Evolutionary conservation across 2,888 invertebrate genomes (phyloP).

Genomic region (Serripes groenlandicus): DNA sequence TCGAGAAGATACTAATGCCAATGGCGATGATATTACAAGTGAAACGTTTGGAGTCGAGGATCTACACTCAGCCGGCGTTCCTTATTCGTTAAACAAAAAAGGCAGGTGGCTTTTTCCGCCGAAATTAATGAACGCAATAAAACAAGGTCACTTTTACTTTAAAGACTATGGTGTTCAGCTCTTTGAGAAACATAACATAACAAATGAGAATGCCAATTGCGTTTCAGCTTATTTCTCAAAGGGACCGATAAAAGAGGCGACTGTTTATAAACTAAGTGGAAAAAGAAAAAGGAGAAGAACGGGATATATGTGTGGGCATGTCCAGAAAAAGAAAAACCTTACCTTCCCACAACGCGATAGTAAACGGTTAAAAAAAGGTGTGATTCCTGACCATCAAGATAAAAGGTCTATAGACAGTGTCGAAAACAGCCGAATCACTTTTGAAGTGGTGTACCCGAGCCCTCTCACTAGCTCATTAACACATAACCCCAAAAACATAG

Average conservation of each 20-base stretch:
- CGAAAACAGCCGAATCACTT: conserved; percentile 45
- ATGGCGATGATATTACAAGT: neutral
- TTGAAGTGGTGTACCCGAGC: conserved; percentile 67
- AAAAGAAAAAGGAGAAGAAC: conserved; percentile 17
- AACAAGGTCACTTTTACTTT: conserved; percentile 31
- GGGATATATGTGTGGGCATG: conserved; percentile 58
- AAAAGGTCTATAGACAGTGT: neutral
- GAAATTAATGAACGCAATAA: conserved; percentile 63
- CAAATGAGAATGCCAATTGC: conserved; percentile 57
- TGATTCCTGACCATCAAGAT: neutral
- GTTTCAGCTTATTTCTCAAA: conserved; percentile 56
- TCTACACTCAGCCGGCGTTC: conserved; percentile 51
- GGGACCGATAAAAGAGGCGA: neutral
- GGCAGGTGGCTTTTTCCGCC: conserved; percentile 75
- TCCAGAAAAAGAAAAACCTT: conserved; percentile 32
- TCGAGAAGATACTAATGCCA: neutral
- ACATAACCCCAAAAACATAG: conserved; percentile 67
- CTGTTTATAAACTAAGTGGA: neutral
- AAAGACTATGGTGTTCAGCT: conserved; percentile 61
- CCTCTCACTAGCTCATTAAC: conserved; percentile 66
- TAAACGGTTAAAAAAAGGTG: neutral
- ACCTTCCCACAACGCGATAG: neutral
- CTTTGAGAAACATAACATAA: conserved; percentile 65
- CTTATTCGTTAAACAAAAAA: conserved; percentile 78
- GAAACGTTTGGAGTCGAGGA: conserved; percentile 3